phyloP scores from a whole-genome alignment of 2,797 vertebrate species.

The Fringilla coelebs region DNA sequence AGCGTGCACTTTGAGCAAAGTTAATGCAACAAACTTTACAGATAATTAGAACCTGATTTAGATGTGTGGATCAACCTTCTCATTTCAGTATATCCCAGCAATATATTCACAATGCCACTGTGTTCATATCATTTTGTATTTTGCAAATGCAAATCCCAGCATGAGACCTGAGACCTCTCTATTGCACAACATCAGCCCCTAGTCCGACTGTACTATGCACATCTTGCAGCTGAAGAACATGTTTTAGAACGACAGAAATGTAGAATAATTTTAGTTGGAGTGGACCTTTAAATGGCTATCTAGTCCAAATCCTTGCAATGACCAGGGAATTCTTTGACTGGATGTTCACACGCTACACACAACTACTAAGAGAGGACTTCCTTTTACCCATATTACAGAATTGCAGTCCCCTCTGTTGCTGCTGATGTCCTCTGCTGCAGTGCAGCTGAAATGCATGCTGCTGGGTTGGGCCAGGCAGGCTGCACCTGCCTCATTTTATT shows the following conservation, averaged over 20 bases:
- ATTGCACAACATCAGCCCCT: not conserved
- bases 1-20: not conserved
- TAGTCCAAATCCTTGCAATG: not conserved
- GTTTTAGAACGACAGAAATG: not conserved
- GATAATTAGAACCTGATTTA: not conserved
- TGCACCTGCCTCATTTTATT: not conserved
- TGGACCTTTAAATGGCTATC: not conserved
- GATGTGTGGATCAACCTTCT: not conserved
- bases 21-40: not conserved
- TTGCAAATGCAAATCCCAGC: not conserved
- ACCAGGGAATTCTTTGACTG: not conserved
- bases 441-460: not conserved
- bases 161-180: not conserved
- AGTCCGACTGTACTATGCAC: not conserved
- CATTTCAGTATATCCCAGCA: not conserved
- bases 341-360: rapidly evolving
- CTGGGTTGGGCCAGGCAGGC: not conserved
- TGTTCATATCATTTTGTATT: not conserved
- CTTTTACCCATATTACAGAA: not conserved
- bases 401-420: not conserved
- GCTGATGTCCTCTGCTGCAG: not conserved
- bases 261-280: not conserved
- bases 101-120: not conserved
- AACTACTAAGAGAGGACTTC: not conserved
- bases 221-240: not conserved